Conservation (phyloP, 2,113 vertebrate genomes). For the Mustela nigripes region DNA sequence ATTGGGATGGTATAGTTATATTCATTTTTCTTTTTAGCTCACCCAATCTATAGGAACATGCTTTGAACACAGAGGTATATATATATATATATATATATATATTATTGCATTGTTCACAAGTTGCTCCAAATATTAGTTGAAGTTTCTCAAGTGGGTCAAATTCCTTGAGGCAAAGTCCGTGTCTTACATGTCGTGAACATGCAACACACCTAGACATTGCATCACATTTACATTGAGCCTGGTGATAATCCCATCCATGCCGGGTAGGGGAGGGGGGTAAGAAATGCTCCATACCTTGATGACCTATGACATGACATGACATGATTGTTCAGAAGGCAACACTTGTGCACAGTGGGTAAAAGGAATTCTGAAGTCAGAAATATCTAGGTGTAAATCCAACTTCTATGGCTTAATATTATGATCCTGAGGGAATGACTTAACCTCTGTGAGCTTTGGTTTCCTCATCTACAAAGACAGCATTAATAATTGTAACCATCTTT, state of each 20-base stretch:
- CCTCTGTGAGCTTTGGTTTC: not conserved
- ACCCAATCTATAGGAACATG: not conserved
- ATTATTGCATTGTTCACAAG: not conserved
- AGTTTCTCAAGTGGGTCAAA: not conserved
- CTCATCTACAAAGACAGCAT: not conserved
- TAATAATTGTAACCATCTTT: not conserved
- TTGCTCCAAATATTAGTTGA: not conserved
- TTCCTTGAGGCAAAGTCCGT: not conserved
- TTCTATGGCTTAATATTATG: not conserved
- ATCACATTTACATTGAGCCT: not conserved
- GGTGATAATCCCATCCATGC: not conserved
- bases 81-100: not conserved
- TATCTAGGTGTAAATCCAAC: not conserved
- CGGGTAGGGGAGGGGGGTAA: fast-evolving
- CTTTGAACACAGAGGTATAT: not conserved
- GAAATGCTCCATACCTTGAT: not conserved
- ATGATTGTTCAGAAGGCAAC: not conserved
- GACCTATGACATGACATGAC: not conserved
- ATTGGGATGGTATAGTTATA: not conserved
- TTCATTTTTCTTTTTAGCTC: not conserved
- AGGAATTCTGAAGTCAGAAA: not conserved
- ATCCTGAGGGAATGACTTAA: not conserved
- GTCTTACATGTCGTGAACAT: not conserved
- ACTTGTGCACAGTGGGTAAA: not conserved
- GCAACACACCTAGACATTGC: not conserved